Evolutionary conservation across 2,797 vertebrate genomes (phyloP).

Genomic region (Cichlasoma orientale): DNA sequence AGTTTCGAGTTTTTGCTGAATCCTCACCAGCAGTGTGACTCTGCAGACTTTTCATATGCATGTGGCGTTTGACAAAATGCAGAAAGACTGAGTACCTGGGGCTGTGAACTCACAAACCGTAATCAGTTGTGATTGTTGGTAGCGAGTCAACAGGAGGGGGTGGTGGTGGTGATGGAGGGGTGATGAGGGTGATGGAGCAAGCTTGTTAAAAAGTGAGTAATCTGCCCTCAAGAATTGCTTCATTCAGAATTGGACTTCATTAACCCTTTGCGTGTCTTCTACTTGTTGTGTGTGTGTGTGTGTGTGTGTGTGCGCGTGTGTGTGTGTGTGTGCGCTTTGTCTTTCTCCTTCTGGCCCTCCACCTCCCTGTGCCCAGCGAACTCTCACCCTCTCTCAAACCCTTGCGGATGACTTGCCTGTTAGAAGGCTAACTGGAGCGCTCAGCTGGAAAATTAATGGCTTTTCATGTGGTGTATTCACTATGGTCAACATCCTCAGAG

Average conservation of each 20-base stretch:
- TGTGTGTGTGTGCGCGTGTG: too few relatives aligned
- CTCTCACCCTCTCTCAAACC: constrained; percentile 27
- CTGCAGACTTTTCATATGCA: constrained; percentile 17
- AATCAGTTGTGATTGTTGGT: constrained; percentile 50
- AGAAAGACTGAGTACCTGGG: constrained; percentile 28
- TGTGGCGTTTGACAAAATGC: constrained; percentile 45
- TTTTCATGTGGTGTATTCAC: constrained; percentile 29
- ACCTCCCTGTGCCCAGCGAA: background rate
- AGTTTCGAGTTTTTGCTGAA: background rate
- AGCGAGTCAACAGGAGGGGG: constrained; percentile 40
- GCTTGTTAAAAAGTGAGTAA: constrained; percentile 56
- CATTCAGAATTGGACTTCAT: constrained; percentile 37
- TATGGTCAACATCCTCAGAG: background rate
- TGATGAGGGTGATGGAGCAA: constrained; percentile 19
- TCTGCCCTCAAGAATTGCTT: constrained; percentile 35
- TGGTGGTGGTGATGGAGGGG: background rate
- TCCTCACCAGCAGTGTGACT: background rate
- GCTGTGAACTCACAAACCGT: constrained; percentile 37
- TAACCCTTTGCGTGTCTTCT: constrained; percentile 32
- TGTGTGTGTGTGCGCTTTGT: background rate
- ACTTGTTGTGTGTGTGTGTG: background rate
- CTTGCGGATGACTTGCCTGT: constrained; percentile 45
- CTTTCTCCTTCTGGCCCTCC: constrained; percentile 3
- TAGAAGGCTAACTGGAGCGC: constrained; percentile 51
- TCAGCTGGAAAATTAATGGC: constrained; percentile 59